Base-by-base conservation (phyloP, 53 echinoderm and acorn worm species). In the Holothuria leucospilota region DNA sequence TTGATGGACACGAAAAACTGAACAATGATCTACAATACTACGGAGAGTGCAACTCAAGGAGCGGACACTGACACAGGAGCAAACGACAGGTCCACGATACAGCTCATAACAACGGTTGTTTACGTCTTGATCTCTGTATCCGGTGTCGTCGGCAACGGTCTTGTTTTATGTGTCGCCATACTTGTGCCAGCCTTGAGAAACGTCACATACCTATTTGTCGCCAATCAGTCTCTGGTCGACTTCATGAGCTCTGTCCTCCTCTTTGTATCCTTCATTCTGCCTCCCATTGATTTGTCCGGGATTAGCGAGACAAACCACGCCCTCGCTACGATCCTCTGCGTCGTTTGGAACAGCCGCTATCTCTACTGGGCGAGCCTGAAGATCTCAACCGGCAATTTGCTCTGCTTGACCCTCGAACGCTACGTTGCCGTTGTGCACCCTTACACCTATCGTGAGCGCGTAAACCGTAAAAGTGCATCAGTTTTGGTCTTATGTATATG, bases 401-500 rank as follows among this genome's bases (percentile, higher is more conserved):
- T 89, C 39, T 61, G 61, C 20, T 21, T 89, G 51, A 89, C 83
- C 13, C 62, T 89, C 6, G 89, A 89, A 74, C 62, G 89, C 8
- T 89, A 83, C 34, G 26, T 83, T 15, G 89, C 89, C n/a, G 84
- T 89, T 16, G 89, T 89, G 13, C 71, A 71, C 20, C 89, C 89
- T 6, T 59, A 59, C 67, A 59, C 29, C 20, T 89, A 89, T 29
- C 78, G 87, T 12, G 51, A 51, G 63, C 30, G 53, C 0, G 59
- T 79, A 15, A 40, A 67, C 28, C 71, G 64, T 14, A 71, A 61
- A 7, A 21, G 61, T 5, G 82, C 46, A 18, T n/a, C 71, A 25
- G 12, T 61, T 15, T 6, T 59, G 18, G 56, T 59, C 0, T 65
- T 58, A 41, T 51, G 23, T 9, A 62, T 65, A 13, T 89, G 89